Percentiles rank a stretch among this genome's conserved stretches.
Conservation (phyloP, 2,797 vertebrate species). For the Sebastolobus alascanus region DNA sequence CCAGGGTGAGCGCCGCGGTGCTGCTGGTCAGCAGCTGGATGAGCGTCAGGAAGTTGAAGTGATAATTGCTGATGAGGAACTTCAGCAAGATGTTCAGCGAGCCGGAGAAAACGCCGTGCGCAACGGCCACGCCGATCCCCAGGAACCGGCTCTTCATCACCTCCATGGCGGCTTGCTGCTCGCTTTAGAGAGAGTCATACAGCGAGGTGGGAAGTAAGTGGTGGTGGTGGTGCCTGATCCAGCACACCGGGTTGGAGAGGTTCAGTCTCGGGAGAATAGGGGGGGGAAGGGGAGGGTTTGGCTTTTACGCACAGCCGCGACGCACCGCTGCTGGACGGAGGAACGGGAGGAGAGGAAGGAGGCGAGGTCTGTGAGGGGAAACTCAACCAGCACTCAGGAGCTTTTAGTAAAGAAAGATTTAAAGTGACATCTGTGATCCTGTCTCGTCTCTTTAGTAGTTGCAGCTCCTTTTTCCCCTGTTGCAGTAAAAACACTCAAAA, state of each 20-base stretch:
- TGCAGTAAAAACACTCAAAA: no score
- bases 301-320: conserved; percentile 50
- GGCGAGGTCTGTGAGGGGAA: neutral
- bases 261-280: neutral
- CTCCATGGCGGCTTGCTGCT: conserved; percentile 77
- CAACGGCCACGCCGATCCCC: conserved; percentile 93
- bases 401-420: neutral
- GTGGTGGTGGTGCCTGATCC: neutral
- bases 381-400: conserved; percentile 12
- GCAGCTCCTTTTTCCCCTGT: neutral
- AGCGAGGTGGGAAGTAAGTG: neutral
- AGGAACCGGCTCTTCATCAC: conserved; percentile 87
- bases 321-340: conserved; percentile 38
- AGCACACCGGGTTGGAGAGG: neutral
- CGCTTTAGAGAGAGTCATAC: neutral
- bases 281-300: neutral
- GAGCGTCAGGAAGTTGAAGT: conserved; percentile 94
- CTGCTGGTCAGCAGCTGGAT: conserved; percentile 94
- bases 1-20: conserved; percentile 91
- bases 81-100: conserved; percentile 96
- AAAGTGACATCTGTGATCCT: no score
- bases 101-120: conserved; percentile 96
- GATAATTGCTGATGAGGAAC: conserved; percentile 92
- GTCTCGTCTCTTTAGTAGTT: neutral
- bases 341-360: neutral